Evolutionary conservation across 2,888 invertebrate species (phyloP), one percentile per base, ranked within the genome.

Genomic region (Cheilosia vernalis): DNA sequence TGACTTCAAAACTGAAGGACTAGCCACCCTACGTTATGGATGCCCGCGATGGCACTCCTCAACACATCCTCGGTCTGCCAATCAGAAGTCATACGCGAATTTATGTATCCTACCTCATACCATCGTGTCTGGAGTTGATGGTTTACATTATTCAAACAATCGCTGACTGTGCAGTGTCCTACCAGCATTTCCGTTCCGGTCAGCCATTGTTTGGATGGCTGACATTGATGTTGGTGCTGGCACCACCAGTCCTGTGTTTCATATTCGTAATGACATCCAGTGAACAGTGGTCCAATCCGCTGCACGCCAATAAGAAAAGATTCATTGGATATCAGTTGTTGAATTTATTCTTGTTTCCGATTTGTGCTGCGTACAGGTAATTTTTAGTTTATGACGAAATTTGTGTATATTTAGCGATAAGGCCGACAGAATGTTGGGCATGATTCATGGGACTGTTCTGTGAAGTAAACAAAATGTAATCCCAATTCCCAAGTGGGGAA

Each of bases 81-180:
- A 90, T 92, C 47, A 89, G 91, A 60, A 91, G 91, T 64, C 90
- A 89, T n/a, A 91, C 90, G 2, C 90, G 92, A 58, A 91, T 92
- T 69, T 90, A 90, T 74, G 89, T 92, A n/a, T 89, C 90, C 19
- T 92, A 90, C 64, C 90, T 95, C 55, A 89, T 94, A 42, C 95
- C 95, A 58, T 92, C 93, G 4, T 84, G 94, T n/a, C 88, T 94
- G 42, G 94, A 94, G 13, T 93, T 95, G 53, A 85, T 94, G 1
- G 90, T 96, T 33, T 97, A 95, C 88, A 92, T 96, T 42, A 92
- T 94, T 4, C 93, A 96, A 66, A 94, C 95, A 47, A 94, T 95
- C 19, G 94, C 94, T 51, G 96, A 96, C 89, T 90, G 95, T 37
- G 94, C 94, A 0, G 93, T 96, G 2, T 93, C 95, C 63, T 93